Percentiles rank a stretch among this genome's conserved stretches.
Evolutionary conservation across 1,140 invertebrate species (phyloP).

Genomic region (Brachionus paranguensis): DNA sequence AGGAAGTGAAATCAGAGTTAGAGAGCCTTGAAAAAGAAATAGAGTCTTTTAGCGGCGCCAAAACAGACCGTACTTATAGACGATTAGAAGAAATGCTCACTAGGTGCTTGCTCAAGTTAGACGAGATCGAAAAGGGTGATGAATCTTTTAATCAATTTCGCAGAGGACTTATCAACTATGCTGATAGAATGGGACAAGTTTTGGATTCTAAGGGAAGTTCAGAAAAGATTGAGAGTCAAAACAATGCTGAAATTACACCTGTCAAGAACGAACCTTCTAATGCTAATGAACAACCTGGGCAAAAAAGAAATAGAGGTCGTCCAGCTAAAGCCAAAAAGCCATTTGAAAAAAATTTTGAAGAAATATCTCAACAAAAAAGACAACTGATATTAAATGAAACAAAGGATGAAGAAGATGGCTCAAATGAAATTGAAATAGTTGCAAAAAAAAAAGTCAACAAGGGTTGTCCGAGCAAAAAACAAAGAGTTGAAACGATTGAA

Average conservation of each 20-base stretch:
- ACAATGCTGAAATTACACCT: neutral
- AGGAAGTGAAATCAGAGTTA: neutral
- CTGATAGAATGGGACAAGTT: neutral
- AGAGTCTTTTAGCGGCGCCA: neutral
- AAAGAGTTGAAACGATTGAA: too few relatives aligned
- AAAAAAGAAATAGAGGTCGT: too few relatives aligned
- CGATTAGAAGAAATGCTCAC: constrained; percentile 4
- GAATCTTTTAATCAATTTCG: constrained; percentile 3
- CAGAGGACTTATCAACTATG: neutral
- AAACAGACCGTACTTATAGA: neutral
- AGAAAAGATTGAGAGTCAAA: neutral
- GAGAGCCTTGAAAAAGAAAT: constrained; percentile 31
- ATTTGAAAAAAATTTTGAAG: too few relatives aligned
- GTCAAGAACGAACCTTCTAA: neutral
- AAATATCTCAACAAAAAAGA: too few relatives aligned
- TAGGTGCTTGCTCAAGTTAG: constrained; percentile 14
- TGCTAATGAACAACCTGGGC: neutral
- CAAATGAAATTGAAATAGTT: too few relatives aligned
- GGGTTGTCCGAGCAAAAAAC: too few relatives aligned
- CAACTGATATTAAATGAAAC: too few relatives aligned
- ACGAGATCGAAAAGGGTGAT: constrained; percentile 15
- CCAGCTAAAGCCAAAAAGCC: too few relatives aligned
- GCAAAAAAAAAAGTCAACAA: too few relatives aligned
- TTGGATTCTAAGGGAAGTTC: neutral
- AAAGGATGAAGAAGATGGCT: too few relatives aligned